Evolutionary conservation across 2,888 invertebrate species (phyloP).

Genomic region (Tenthredo amoena): DNA sequence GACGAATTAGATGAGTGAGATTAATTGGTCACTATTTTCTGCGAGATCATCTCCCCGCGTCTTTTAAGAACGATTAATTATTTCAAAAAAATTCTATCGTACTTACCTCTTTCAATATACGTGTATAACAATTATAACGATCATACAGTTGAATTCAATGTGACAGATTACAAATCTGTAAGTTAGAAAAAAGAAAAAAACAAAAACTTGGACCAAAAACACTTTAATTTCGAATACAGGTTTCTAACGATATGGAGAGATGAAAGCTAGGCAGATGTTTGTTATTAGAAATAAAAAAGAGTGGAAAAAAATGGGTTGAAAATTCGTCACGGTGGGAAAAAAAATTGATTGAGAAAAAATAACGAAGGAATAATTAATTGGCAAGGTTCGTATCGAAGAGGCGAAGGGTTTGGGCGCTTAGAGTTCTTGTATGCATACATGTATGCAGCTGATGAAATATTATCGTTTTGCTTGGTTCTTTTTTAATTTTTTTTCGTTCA

Average conservation of each 20-base stretch:
- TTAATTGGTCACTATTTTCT: conserved; percentile 33
- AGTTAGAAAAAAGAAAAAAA: background rate
- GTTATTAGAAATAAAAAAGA: background rate
- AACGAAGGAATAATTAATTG: conserved; percentile 9
- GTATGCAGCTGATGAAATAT: conserved; percentile 17
- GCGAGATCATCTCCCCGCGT: background rate
- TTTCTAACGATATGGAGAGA: background rate
- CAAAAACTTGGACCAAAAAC: background rate
- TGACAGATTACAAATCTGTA: background rate
- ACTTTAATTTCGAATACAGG: background rate
- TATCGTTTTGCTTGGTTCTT: background rate
- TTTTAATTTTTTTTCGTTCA: background rate
- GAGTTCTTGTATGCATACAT: background rate
- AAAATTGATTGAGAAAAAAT: background rate
- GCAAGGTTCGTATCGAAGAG: background rate
- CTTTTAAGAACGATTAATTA: background rate
- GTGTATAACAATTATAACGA: background rate
- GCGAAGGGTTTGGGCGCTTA: background rate
- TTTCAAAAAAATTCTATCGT: conserved; percentile 2
- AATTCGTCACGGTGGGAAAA: background rate
- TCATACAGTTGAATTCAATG: background rate
- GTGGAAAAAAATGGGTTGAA: background rate
- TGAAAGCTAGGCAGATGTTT: conserved; percentile 2
- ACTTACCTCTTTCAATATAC: background rate
- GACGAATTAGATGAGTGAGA: conserved; percentile 49